Evolutionary conservation across 2,888 invertebrate genomes (phyloP).

Genomic region (Tethea ocularis): DNA sequence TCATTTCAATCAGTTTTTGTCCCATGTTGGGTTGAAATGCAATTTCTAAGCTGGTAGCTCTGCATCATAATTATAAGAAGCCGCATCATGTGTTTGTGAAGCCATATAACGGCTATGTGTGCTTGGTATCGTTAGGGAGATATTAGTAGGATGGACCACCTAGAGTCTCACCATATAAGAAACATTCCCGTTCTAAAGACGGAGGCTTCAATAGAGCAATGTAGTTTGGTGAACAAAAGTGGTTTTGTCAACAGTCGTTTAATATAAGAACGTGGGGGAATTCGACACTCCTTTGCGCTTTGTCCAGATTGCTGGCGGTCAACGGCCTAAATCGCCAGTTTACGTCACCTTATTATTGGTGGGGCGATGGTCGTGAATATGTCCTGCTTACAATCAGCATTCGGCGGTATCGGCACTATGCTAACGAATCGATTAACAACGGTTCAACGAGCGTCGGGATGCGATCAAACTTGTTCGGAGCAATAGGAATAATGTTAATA

Average conservation of each 20-base stretch:
- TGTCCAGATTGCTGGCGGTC: conserved; percentile 56
- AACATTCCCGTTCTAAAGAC: background rate
- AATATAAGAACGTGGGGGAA: conserved; percentile 31
- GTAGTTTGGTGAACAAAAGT: conserved; percentile 3
- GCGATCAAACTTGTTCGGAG: conserved; percentile 49
- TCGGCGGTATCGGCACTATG: conserved; percentile 56
- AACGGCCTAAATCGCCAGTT: conserved; percentile 62
- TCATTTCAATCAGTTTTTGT: conserved; percentile 26
- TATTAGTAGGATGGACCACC: conserved; percentile 12
- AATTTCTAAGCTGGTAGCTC: conserved; percentile 21
- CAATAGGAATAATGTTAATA: too few species aligned
- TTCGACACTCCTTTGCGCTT: conserved; percentile 57
- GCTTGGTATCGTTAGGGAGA: conserved; percentile 11
- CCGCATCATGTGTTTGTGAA: conserved; percentile 37
- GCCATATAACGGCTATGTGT: conserved; percentile 18
- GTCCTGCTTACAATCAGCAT: conserved; percentile 53
- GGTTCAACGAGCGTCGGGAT: conserved; percentile 38
- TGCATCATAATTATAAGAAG: conserved; percentile 33
- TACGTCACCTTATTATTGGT: conserved; percentile 62
- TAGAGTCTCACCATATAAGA: conserved; percentile 5
- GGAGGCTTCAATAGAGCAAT: background rate
- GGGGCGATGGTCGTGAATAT: conserved; percentile 51
- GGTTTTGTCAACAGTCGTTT: conserved; percentile 15
- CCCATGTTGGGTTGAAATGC: conserved; percentile 18
- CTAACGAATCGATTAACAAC: conserved; percentile 67